Evolutionary conservation across 2,888 invertebrate species (phyloP), one percentile per base, ranked within the genome.

Genomic region (Pseudoips prasinana): DNA sequence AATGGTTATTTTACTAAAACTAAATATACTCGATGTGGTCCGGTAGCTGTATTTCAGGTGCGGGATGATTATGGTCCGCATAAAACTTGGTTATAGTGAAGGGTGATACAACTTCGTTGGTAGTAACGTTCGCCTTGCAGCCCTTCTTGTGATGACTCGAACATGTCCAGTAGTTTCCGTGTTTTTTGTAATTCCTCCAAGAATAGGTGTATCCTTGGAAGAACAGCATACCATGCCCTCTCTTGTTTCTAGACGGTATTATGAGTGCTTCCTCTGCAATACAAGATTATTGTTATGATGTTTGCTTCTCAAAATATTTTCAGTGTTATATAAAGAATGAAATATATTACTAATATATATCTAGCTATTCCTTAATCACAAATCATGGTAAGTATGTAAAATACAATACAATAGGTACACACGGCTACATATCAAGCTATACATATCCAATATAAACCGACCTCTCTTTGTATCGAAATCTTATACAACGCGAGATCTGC

Each of bases 101-200:
- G 0, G 69, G 64, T 20, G 58, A 51, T 3, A 47, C 41, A 0
- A 42, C 33, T 45, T 79, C 71, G 8, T 66, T 60, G 0, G 79
- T 77, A 1, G 64, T 64, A 0, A 80, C 53, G 10, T 70, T 70
- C 0, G 81, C 81, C 48, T 64, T 73, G 39, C 82, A 82, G 0
- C 82, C 80, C 34, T 81, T 79, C 37, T 81, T 82, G 7, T 73
- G 72, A 26, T 81, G 81, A 45, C 75, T 79, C 6, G 83, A 82
- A 39, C 82, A 83, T 0, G 80, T 83, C 82, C 81, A 83, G 29
- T 78, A 77, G 14, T 59, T 69, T 1, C 82, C 80, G 17, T 51
- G 29, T 33, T 66, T 69, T 39, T 66, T 72, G 7, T 28, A 45
- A 41, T 80, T 80, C 7, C 79, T 54, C 68, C 73, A 71, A 0